Percentiles rank a stretch among this genome's conserved stretches.
Evolutionary conservation across 2,113 vertebrate species (phyloP).

Genomic region (Ptychochromis oligacanthus): DNA sequence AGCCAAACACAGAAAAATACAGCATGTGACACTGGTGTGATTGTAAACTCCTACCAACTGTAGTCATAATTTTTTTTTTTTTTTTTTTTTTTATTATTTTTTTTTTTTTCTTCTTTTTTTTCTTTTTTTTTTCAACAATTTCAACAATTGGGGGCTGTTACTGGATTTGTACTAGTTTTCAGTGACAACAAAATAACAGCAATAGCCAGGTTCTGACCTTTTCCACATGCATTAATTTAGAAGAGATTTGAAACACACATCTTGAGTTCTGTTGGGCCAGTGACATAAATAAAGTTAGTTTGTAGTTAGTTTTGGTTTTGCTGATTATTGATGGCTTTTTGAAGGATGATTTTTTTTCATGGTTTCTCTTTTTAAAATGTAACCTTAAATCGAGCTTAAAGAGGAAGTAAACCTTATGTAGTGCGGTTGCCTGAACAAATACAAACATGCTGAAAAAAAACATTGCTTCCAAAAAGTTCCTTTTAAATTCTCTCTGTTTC

Average conservation of each 20-base stretch:
- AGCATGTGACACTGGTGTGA: neutral
- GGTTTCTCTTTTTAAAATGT: too few relatives aligned
- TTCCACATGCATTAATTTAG: neutral
- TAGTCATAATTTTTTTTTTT: neutral
- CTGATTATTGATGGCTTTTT: neutral
- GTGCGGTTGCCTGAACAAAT: neutral
- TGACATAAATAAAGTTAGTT: neutral
- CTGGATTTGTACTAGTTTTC: neutral
- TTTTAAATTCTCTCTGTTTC: too few relatives aligned
- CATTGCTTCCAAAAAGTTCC: too few relatives aligned
- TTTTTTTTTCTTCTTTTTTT: too few relatives aligned
- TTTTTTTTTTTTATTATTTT: too few relatives aligned
- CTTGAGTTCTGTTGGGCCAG: neutral
- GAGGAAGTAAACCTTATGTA: neutral
- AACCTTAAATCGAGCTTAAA: neutral
- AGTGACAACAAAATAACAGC: neutral
- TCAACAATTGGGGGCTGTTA: neutral
- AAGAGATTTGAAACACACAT: neutral
- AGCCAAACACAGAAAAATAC: neutral
- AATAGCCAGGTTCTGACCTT: neutral
- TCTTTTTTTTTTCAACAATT: too few relatives aligned
- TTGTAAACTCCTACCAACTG: neutral
- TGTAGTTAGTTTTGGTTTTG: neutral
- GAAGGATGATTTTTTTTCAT: too few relatives aligned
- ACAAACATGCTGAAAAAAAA: neutral